phyloP scores from a whole-genome alignment of 2,797 vertebrate genomes.

The Psittacula derbiana region DNA sequence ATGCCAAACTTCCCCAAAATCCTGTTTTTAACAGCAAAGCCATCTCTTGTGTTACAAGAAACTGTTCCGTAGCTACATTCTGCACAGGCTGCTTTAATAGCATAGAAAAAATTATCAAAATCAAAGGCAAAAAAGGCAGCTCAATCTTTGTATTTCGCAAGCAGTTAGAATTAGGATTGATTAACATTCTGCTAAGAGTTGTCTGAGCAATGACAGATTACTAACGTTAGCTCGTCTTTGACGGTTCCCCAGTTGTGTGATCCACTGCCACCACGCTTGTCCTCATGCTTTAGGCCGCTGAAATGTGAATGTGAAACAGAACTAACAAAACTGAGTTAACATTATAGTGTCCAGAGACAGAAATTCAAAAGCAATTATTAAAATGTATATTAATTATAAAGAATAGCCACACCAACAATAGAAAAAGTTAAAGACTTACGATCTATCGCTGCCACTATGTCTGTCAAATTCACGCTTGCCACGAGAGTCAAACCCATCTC shows the following conservation, averaged over 20 bases:
- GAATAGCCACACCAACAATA: neutral
- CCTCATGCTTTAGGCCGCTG: slow-evolving; percentile 93
- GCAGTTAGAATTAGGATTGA: neutral
- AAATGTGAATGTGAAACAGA: slow-evolving; percentile 83
- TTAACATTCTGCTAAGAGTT: neutral
- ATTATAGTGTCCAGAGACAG: slow-evolving; percentile 75
- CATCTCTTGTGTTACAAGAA: fast-evolving
- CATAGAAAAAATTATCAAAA: fast-evolving
- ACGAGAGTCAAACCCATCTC: slow-evolving; percentile 94
- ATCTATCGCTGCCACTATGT: slow-evolving; percentile 93
- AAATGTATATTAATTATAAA: neutral
- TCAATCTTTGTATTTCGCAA: neutral
- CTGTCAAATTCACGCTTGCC: slow-evolving; percentile 97
- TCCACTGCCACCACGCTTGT: slow-evolving; percentile 91
- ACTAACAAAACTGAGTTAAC: slow-evolving; percentile 87
- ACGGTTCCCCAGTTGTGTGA: slow-evolving; percentile 94
- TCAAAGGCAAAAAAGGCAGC: neutral
- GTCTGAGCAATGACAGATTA: slow-evolving; percentile 16
- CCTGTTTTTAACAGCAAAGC: neutral
- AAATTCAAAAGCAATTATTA: slow-evolving; percentile 57
- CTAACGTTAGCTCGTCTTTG: slow-evolving; percentile 96
- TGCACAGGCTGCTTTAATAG: neutral
- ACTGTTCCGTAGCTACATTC: neutral
- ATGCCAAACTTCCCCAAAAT: neutral
- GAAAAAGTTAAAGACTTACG: slow-evolving; percentile 83